Base-by-base conservation (phyloP, 2,888 invertebrate species). In the Achlya flavicornis region DNA sequence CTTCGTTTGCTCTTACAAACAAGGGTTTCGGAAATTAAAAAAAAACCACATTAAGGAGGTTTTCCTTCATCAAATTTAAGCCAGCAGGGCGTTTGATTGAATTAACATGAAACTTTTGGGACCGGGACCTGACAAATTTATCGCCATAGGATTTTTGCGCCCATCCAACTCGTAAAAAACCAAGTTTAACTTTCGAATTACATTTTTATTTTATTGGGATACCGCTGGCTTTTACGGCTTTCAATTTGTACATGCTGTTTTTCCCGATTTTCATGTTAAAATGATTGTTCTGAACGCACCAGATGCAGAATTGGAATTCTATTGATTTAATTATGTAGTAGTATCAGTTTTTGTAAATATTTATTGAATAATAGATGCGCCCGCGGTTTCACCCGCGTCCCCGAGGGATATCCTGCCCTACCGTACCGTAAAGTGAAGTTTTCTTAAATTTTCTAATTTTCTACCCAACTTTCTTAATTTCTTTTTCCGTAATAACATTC, bases 21-120 rank as follows among this genome's bases (percentile, higher is more conserved):
- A 60, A 60, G 12, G 41, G 53, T 53, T 60, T 41, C 41, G 60
- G 60, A 69, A 68, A 73, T 71, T 73, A 79, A 84, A 83, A 83
- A 80, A 83, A 80, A 77, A 67, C 71, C 72, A 69, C 76, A 72
- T 78, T 77, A 80, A 80, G 78, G 74, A 68, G 78, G 74, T 72
- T 84, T 81, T 77, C 89, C 90, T 86, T 87, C 86, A 88, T 89
- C 90, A 90, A 89, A 88, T 83, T 85, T 87, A 90, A 90, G 89
- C 88, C 90, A 79, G 75, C 74, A 67, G 73, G 81, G 74, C 82
- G 76, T 82, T 85, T 91, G 91, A 93, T 92, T 92, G 90, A 93
- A 93, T 93, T 92, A 92, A 83, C 90, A 87, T 84, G 85, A 87
- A 93, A 91, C 86, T 92, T 92, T 87, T 74, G 73, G 81, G 83